Conservation (phyloP, 2,797 vertebrate genomes). For the Molossus alvarezi region DNA sequence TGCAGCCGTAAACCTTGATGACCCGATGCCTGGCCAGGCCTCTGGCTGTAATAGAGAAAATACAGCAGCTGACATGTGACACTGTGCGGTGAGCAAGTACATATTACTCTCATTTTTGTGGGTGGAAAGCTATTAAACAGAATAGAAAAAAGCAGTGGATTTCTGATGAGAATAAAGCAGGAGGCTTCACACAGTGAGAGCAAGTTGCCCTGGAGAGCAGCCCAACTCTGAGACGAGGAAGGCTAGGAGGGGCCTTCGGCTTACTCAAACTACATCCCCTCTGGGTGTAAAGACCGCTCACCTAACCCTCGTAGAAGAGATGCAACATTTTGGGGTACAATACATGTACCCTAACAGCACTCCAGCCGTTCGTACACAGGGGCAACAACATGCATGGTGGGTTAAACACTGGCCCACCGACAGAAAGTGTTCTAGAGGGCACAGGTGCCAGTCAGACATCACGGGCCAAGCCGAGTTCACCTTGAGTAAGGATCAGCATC, state of each 20-base stretch:
- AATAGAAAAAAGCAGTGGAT: not conserved
- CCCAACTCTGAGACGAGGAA: not conserved
- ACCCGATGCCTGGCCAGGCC: not conserved
- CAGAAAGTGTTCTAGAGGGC: not conserved
- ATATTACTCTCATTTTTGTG: not conserved
- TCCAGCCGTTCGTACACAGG: not conserved
- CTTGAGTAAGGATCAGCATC: not conserved
- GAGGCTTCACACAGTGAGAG: not conserved
- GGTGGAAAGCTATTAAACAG: constrained; percentile 2
- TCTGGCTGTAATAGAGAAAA: constrained; percentile 20
- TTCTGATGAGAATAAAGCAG: not conserved
- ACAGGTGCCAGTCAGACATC: not conserved
- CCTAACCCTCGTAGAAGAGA: not conserved
- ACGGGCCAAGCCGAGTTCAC: not conserved
- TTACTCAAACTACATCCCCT: not conserved
- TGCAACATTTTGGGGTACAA: not conserved
- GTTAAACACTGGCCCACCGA: not conserved
- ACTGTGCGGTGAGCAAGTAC: not conserved
- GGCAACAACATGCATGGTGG: not conserved
- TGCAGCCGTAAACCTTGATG: not conserved
- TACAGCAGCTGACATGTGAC: not conserved
- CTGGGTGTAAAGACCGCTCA: not conserved
- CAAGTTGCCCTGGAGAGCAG: not conserved
- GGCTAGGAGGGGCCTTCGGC: not conserved
- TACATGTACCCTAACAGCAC: not conserved